Percentiles rank a stretch among this genome's conserved stretches.
Evolutionary conservation across 2,113 vertebrate genomes (phyloP).

Genomic region (Arvicanthis niloticus): DNA sequence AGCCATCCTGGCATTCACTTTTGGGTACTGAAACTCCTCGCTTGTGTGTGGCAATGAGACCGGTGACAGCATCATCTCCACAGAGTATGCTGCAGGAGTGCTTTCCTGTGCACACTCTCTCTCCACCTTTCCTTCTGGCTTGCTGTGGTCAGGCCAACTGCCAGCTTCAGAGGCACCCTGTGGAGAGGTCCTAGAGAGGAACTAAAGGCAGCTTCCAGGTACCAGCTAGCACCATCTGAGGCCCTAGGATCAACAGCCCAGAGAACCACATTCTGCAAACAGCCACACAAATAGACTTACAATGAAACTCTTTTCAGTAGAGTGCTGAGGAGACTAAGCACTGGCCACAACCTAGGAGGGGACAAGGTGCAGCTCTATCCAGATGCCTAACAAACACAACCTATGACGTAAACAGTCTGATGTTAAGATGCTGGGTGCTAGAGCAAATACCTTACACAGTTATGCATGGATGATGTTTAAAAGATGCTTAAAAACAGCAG

Average conservation of each 20-base stretch:
- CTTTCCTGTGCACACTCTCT: neutral
- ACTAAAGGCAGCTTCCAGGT: neutral
- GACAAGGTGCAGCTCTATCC: neutral
- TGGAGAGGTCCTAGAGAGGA: neutral
- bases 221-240: neutral
- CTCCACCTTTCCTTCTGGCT: neutral
- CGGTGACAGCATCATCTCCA: neutral
- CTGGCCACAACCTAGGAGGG: neutral
- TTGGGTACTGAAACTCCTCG: neutral
- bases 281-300: neutral
- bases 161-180: neutral
- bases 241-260: neutral
- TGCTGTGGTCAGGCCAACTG: neutral
- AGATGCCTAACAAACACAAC: neutral
- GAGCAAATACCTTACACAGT: neutral
- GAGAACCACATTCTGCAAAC: neutral
- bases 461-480: conserved; percentile 7
- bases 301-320: neutral
- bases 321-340: neutral
- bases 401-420: neutral
- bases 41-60: neutral
- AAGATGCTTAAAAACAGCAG: neutral
- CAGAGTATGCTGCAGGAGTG: neutral
- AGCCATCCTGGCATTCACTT: neutral
- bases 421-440: neutral